Percentiles rank a stretch among this genome's conserved stretches.
phyloP scores from a whole-genome alignment of 35 echinoderm and acorn worm genomes.

The Diadema setosum region DNA sequence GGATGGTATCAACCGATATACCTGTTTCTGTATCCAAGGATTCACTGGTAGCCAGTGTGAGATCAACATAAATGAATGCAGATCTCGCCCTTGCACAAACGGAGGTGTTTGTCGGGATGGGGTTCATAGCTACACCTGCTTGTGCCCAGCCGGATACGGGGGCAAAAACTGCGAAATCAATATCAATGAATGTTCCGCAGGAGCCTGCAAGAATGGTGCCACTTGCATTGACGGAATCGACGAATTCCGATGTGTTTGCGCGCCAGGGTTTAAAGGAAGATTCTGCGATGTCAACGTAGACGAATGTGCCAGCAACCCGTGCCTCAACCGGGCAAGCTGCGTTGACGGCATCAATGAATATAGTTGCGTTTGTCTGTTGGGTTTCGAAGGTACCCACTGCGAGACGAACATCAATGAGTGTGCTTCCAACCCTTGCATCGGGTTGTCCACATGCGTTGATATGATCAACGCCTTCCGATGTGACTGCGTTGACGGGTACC shows the following conservation, averaged over 20 bases:
- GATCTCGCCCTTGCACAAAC: constrained; percentile 60
- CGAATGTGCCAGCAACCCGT: constrained; percentile 42
- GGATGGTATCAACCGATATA: constrained; percentile 15
- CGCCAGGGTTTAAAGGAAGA: constrained; percentile 35
- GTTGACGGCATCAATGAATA: constrained; percentile 49
- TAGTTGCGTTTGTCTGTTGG: constrained; percentile 3
- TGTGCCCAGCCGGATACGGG: constrained; percentile 57
- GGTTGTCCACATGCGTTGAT: constrained; percentile 23
- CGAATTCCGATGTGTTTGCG: constrained; percentile 60
- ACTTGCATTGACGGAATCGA: constrained; percentile 49
- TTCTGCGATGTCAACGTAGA: constrained; percentile 57
- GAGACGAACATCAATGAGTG: constrained; percentile 32
- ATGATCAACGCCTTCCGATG: constrained; percentile 30
- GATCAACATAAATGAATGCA: constrained; percentile 68
- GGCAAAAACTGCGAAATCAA: constrained; percentile 49
- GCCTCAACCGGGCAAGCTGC: constrained; percentile 58
- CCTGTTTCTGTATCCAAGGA: constrained; percentile 3
- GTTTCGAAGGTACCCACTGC: constrained; percentile 6
- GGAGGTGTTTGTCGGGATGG: constrained; percentile 39
- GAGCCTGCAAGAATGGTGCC: constrained; percentile 62
- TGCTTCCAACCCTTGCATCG: neutral
- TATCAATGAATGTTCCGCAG: constrained; percentile 35
- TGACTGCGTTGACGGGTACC: constrained; percentile 9
- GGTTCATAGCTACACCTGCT: constrained; percentile 40
- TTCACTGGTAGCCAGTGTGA: constrained; percentile 40